Evolutionary conservation across 2,797 vertebrate species (phyloP), one percentile per base, ranked within the genome.

Genomic region (Chromis chromis): DNA sequence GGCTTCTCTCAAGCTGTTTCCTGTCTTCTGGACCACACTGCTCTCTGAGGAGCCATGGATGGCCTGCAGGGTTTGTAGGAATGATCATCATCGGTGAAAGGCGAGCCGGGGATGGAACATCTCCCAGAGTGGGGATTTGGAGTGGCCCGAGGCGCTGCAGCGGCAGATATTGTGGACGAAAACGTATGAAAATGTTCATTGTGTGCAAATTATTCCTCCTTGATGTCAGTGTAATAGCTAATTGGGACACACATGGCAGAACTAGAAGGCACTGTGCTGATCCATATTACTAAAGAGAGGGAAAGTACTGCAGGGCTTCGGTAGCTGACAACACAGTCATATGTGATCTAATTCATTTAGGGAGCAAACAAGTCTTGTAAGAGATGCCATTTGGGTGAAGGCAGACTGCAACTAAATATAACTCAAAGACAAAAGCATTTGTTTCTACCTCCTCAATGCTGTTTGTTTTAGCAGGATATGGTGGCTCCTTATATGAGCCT

Each of bases 1-100:
- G 91, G 89, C 91, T 93, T 86, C 90, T 93, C 88, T 93, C 94
- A 94, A 95, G 94, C 94, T 95, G 95, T 90, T 95, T 96, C 95
- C 94, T 95, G 94, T 92, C 94, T 94, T 91, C 89, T 94, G 92
- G 92, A 93, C 90, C 66, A 76, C 77, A 78, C 67, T 6, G 59
- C 86, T 94, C 91, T 94, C 94, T 46, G 82, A 93, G 90, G 91
- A 93, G 79, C 76, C 80, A 28, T 69, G 85, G 91, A 28, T 69
- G 85, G 91, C 88, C 88, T 88, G 91, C 86, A 67, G 88, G 88
- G 83, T 74, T 82, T 74, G 83, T 17, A 83, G 61, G 76, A 82
- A 78, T 76, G 74, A 86, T 58, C 70, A 73, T 82, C 73, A 74
- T 17, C 14, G 19, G 74, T 31, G 75, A 73, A 76, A 76, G 77